Percentiles rank a stretch among this genome's conserved stretches.
These are phyloP conservation scores for Sula dactylatra DNA, from an alignment of 2,113 vertebrate genomes.

Conservation along the genomic window DNA sequence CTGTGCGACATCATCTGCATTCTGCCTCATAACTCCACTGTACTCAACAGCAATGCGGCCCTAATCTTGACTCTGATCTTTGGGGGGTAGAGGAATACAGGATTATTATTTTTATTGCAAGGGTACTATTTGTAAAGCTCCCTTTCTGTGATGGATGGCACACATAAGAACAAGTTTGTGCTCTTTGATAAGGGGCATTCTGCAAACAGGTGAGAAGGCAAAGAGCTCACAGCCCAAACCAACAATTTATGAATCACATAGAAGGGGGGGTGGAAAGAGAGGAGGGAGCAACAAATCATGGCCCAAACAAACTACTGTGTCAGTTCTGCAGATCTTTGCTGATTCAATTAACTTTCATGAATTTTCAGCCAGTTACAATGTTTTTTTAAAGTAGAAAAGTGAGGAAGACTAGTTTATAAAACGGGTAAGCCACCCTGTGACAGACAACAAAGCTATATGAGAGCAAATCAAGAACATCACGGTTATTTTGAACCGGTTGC, in stretches of 20 bases:
- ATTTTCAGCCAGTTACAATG: neutral
- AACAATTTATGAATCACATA: neutral
- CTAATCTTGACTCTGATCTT: neutral
- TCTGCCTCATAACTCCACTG: neutral
- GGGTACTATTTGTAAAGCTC: neutral
- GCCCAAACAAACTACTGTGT: neutral
- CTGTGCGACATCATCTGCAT: neutral
- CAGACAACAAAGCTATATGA: neutral
- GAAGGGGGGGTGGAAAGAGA: neutral
- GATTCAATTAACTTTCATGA: neutral
- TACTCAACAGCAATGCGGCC: neutral
- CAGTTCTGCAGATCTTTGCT: neutral
- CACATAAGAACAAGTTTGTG: fast-evolving
- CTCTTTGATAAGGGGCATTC: neutral
- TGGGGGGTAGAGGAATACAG: neutral
- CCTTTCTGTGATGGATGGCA: neutral
- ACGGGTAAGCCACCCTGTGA: neutral
- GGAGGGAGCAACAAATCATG: neutral
- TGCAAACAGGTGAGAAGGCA: neutral
- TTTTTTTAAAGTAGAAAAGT: neutral
- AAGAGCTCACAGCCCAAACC: neutral
- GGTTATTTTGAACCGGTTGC: neutral
- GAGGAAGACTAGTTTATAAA: neutral
- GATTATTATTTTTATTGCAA: neutral
- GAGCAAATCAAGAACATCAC: neutral